Evolutionary conservation across 2,113 vertebrate species (phyloP).

Genomic region (Rhinopithecus roxellana): DNA sequence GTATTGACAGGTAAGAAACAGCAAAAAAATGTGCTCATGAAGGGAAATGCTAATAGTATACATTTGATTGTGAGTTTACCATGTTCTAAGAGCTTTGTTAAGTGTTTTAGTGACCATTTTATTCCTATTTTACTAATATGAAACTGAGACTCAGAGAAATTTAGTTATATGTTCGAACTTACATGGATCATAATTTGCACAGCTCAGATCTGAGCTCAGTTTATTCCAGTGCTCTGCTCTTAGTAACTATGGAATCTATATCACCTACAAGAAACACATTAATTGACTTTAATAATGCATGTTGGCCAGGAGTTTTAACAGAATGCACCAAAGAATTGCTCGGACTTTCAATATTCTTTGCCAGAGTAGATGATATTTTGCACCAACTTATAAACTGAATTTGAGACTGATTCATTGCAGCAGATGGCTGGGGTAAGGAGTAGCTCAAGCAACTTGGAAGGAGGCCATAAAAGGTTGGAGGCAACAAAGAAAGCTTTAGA

Average conservation of each 20-base stretch:
- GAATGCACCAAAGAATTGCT: background rate
- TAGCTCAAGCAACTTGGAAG: background rate
- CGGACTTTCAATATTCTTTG: background rate
- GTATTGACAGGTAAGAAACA: background rate
- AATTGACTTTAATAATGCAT: background rate
- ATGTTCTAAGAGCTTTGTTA: background rate
- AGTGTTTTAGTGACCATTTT: background rate
- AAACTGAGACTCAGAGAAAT: conserved; percentile 21
- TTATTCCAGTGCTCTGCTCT: background rate
- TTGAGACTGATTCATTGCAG: background rate
- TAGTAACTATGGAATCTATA: background rate
- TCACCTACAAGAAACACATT: background rate
- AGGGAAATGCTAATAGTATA: background rate
- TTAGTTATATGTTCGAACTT: background rate
- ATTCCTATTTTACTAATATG: background rate
- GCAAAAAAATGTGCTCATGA: background rate
- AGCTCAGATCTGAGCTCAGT: background rate
- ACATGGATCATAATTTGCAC: background rate
- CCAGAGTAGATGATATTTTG: background rate
- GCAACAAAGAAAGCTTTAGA: background rate
- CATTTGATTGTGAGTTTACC: background rate
- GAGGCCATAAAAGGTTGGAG: background rate
- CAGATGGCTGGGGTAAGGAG: background rate
- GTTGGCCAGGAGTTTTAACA: background rate
- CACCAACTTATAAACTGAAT: background rate